Base-by-base conservation (phyloP, 2,113 vertebrate species). In the Catagonus wagneri region DNA sequence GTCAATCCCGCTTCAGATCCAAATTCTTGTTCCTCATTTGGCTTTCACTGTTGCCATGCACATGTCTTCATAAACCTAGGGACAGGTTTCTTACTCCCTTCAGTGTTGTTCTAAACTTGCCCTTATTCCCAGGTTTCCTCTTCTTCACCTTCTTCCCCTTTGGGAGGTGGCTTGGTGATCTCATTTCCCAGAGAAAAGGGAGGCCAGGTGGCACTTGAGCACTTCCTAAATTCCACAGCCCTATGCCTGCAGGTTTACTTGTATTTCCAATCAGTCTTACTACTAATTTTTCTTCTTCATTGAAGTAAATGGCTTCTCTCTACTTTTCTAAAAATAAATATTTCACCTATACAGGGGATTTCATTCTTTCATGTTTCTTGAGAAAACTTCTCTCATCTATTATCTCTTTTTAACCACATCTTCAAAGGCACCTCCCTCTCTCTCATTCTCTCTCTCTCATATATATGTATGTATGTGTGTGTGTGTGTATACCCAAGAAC, bases 301-400 rank as follows among this genome's bases (percentile, higher is more conserved):
- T 44, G 83, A 63, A 90, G 4, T 52, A 91, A 93, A 66, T 65
- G 0, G 3, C 34, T 75, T 85, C 27, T 91, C 19, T 88, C 19
- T 20, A 72, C 23, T 16, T 94, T 93, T 23, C 65, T 81, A 16
- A 68, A 96, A 94, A 85, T 44, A 65, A 81, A 69, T n/a, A 75
- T 90, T 85, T 69, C 11, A 74, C 6, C 23, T 52, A 8, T 13
- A 34, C 3, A n/a, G 13, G 27, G 34, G 15, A 52, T 44, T 91
- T 84, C 25, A 79, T 87, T 79, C 4, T 68, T 56, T 27, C 92
- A 15, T 60, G 17, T 52, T 39, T 87, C 54, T 16, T 90, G 19
- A 29, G 65, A 93, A 56, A 25, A 1, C 19, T 74, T 63, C 0
- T 69, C 13, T 86, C n/a, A 25, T 63, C 13, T 79, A 52, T 80